These are phyloP conservation scores for Augiades crinisus DNA, from an alignment of 2,888 invertebrate species.

Conservation along the genomic window DNA sequence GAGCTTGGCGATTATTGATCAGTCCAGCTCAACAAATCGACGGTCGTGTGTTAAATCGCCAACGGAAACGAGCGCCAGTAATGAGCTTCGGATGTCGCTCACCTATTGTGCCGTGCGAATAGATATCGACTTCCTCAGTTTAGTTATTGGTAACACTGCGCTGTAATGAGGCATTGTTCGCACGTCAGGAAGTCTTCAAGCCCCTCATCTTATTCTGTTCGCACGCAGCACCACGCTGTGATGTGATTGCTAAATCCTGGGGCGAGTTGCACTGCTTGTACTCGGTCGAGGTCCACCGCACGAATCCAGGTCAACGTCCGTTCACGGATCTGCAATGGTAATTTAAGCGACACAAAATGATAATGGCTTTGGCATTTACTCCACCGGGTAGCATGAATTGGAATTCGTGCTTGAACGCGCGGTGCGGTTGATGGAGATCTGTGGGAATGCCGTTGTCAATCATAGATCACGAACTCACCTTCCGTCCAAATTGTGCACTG, in stretches of 20 bases:
- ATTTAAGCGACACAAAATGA: slow-evolving; percentile 52
- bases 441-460: slow-evolving; percentile 47
- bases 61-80: slow-evolving; percentile 76
- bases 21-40: slow-evolving; percentile 30
- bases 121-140: slow-evolving; percentile 79
- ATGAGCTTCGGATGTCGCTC: slow-evolving; percentile 81
- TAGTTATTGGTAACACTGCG: slow-evolving; percentile 62
- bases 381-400: slow-evolving; percentile 40
- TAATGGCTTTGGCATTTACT: slow-evolving; percentile 55
- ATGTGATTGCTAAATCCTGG: slow-evolving; percentile 49
- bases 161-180: slow-evolving; percentile 75
- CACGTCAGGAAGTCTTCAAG: slow-evolving; percentile 48
- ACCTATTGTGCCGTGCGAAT: slow-evolving; percentile 79
- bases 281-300: slow-evolving; percentile 30
- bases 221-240: slow-evolving; percentile 51
- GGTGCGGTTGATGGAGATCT: slow-evolving; percentile 33
- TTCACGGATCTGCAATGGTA: slow-evolving; percentile 56
- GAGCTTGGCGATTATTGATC: slow-evolving; percentile 14
- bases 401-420: slow-evolving; percentile 53
- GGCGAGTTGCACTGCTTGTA: slow-evolving; percentile 8
- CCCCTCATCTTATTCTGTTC: slow-evolving; percentile 58
- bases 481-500: slow-evolving; percentile 1
- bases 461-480: slow-evolving; percentile 51
- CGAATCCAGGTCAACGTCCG: slow-evolving; percentile 55
- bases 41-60: slow-evolving; percentile 65